Evolutionary conservation across 1,140 invertebrate genomes (phyloP).

Genomic region (Nephotettix cincticeps): DNA sequence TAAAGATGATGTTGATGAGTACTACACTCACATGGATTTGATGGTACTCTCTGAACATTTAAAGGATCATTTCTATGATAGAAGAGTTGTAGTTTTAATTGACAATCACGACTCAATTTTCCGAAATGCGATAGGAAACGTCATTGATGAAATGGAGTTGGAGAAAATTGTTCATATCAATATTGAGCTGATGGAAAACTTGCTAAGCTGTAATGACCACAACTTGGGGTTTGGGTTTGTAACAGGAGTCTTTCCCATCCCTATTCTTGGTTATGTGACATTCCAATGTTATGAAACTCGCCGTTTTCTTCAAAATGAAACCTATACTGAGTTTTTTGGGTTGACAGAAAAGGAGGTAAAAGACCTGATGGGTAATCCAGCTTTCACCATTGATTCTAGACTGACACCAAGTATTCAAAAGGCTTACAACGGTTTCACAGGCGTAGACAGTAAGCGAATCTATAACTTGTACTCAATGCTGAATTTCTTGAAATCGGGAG

Average conservation of each 20-base stretch:
- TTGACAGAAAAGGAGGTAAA: neutral
- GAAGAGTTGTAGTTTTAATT: neutral
- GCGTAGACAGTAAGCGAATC: neutral
- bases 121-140: neutral
- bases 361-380: neutral
- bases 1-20: too few relatives aligned
- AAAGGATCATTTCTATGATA: neutral
- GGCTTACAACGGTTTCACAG: neutral
- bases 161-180: neutral
- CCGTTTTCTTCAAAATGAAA: neutral
- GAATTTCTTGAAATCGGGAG: neutral
- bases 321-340: neutral
- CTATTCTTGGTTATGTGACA: neutral
- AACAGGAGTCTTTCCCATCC: neutral
- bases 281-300: neutral
- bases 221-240: neutral
- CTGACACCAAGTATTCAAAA: neutral
- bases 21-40: neutral
- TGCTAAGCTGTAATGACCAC: neutral
- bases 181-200: neutral
- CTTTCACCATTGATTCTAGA: neutral
- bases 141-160: neutral
- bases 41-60: neutral
- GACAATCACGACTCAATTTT: neutral
- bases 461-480: neutral